These are phyloP conservation scores for Fulica atra DNA, from an alignment of 2,113 vertebrate species.

Conservation along the genomic window DNA sequence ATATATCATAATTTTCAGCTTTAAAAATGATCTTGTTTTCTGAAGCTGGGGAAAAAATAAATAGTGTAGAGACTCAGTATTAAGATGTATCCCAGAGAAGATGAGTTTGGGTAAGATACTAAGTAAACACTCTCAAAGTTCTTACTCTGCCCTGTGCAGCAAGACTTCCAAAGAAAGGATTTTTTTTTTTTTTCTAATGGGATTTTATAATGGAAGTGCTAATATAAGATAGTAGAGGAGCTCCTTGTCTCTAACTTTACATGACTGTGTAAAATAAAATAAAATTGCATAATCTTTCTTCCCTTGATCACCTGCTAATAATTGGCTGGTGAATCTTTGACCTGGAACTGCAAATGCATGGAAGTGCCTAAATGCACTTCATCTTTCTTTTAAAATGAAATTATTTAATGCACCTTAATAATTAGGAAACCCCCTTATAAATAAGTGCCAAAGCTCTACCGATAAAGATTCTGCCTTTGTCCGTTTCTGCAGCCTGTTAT, in stretches of 20 bases:
- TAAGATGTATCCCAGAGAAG: background rate
- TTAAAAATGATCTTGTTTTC: background rate
- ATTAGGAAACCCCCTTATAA: background rate
- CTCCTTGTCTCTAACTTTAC: background rate
- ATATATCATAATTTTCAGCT: background rate
- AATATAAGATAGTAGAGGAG: slow-evolving; percentile 2
- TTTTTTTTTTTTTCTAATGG: no score
- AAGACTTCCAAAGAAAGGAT: background rate
- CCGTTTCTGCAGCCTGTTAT: background rate
- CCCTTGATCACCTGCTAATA: background rate
- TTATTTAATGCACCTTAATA: background rate
- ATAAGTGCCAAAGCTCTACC: background rate
- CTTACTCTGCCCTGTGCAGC: background rate
- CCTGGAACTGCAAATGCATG: background rate
- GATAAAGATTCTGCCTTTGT: background rate
- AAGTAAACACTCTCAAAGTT: background rate
- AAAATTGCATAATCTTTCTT: background rate
- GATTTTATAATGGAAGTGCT: slow-evolving; percentile 20
- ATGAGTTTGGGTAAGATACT: background rate
- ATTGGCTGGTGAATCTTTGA: background rate
- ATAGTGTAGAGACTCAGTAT: background rate
- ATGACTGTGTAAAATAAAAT: background rate
- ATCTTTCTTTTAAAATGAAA: background rate
- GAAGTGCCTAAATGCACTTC: background rate
- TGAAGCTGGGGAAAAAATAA: background rate